Conservation (phyloP, 2,888 invertebrate genomes). For the Eupithecia tripunctaria region DNA sequence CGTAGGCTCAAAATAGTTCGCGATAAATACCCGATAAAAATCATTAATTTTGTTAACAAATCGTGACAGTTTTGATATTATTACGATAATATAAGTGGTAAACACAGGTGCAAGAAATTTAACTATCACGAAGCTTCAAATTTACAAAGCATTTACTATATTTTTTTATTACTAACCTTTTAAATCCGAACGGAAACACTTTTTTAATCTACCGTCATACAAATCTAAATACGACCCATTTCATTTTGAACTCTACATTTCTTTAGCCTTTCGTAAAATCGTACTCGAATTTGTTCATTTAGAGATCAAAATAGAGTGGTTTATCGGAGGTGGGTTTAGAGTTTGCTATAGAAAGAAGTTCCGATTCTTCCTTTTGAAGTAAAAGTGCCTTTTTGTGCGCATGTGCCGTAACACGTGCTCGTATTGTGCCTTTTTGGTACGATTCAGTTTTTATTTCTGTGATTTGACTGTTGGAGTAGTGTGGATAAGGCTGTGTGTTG, state of each 20-base stretch:
- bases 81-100: neutral
- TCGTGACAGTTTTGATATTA: neutral
- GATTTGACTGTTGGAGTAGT: conserved; percentile 15
- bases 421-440: conserved; percentile 52
- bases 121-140: neutral
- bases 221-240: conserved; percentile 24
- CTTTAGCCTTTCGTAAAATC: conserved; percentile 4
- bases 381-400: conserved; percentile 52
- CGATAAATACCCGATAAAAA: too few relatives aligned
- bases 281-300: conserved; percentile 7
- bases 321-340: neutral
- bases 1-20: too few relatives aligned
- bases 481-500: conserved; percentile 33
- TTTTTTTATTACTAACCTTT: neutral
- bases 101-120: neutral
- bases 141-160: neutral
- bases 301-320: conserved; percentile 38
- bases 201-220: conserved; percentile 33
- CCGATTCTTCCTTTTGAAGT: conserved; percentile 61
- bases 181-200: conserved; percentile 33
- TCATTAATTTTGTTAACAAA: too few relatives aligned
- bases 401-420: conserved; percentile 61
- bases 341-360: conserved; percentile 49
- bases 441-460: conserved; percentile 46
- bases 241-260: neutral